phyloP scores from a whole-genome alignment of 2,113 vertebrate genomes.

The Burhinus oedicnemus region DNA sequence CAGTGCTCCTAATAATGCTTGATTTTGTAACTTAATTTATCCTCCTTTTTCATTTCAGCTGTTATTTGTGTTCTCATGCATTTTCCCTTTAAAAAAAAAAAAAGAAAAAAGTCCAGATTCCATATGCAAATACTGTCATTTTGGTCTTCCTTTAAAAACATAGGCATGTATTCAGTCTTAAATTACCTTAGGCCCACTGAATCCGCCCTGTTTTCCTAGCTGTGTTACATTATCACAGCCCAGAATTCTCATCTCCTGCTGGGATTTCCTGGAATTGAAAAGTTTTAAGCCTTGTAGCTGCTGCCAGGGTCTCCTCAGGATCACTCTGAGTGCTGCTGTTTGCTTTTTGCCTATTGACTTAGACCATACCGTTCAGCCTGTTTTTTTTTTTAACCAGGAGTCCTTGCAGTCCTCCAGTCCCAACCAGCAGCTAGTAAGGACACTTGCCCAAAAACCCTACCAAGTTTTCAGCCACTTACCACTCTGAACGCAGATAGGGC shows the following conservation, averaged over 20 bases:
- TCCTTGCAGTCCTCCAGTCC: neutral
- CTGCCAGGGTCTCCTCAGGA: neutral
- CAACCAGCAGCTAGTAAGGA: neutral
- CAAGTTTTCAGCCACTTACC: constrained; percentile 43
- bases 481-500: neutral
- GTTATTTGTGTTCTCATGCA: neutral
- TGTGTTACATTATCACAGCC: neutral
- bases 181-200: neutral
- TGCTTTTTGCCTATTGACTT: neutral
- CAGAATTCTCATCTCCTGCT: neutral
- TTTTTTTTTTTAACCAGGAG: neutral
- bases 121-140: neutral
- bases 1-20: neutral
- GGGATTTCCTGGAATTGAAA: constrained; percentile 33
- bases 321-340: neutral
- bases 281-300: neutral
- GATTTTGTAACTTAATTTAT: neutral
- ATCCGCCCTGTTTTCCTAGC: neutral
- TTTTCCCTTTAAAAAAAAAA: neutral
- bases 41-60: neutral
- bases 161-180: neutral
- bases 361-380: fast-evolving
- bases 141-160: neutral
- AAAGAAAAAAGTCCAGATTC: neutral
- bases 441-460: neutral